Evolutionary conservation across 2,888 invertebrate species (phyloP).

Genomic region (Carterocephalus palaemon): DNA sequence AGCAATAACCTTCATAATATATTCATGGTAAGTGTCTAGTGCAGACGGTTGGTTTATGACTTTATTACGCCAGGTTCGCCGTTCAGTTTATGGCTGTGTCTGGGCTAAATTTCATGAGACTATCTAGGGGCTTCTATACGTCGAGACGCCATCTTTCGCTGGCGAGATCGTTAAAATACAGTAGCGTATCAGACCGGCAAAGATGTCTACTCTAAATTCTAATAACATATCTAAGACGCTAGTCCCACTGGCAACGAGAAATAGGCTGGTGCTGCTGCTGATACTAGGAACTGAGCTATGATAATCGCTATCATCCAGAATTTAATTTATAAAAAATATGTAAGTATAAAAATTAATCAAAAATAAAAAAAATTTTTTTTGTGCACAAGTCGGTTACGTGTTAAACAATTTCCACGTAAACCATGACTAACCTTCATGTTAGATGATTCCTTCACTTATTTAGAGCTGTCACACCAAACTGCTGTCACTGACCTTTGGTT

Average conservation of each 20-base stretch:
- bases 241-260: not conserved
- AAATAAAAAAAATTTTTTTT: no score
- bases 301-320: no score
- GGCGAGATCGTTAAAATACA: slow-evolving; percentile 18
- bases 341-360: no score
- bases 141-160: slow-evolving; percentile 17
- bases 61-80: slow-evolving; percentile 17
- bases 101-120: slow-evolving; percentile 19
- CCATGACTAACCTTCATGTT: no score
- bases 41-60: slow-evolving; percentile 15
- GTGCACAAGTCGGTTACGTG: no score
- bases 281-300: no score
- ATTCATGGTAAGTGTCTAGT: slow-evolving; percentile 11
- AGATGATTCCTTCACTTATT: no score
- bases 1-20: slow-evolving; percentile 14
- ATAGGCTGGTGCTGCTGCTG: no score
- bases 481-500: no score
- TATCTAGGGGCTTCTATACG: slow-evolving; percentile 14
- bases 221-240: slow-evolving; percentile 19
- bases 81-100: slow-evolving; percentile 13
- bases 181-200: slow-evolving; percentile 19
- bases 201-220: slow-evolving; percentile 23
- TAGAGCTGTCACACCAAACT: no score
- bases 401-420: no score
- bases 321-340: no score